Evolutionary conservation across 2,113 vertebrate species (phyloP), one percentile per base, ranked within the genome.

Genomic region (Australoheros scitulus): DNA sequence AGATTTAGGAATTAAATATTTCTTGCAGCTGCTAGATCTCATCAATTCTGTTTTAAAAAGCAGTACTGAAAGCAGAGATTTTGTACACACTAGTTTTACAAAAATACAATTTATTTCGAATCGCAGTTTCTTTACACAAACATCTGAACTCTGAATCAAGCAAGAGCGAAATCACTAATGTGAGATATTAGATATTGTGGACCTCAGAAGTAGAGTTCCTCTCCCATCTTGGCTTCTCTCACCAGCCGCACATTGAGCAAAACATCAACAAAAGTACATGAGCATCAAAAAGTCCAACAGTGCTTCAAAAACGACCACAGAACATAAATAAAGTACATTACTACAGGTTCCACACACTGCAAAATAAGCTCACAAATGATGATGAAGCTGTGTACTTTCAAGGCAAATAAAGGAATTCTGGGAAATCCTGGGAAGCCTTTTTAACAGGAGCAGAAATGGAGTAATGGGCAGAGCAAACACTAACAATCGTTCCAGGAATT

Each of bases 31-130:
- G 50, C 41, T 26, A 10, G 14, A 76, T 81, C 56, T 61, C 59
- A 57, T 43, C 84, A 82, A 38, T 64, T 3, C 55, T 7, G 76
- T 43, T 76, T 75, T 75, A 22, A 76, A 70, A 50, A 72, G 55
- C 59, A n/a, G 20, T 56, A 41, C 75, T 82, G 60, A 92, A 90
- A 84, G 90, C 77, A 90, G 68, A 88, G 26, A 77, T 84, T 86
- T 89, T 89, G 61, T 80, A 87, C 82, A 89, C 72, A 58, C 80
- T 56, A 84, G 38, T 77, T 83, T 74, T 92, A 93, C 76, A 94
- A 94, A 95, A 90, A 94, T 91, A 95, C 86, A 88, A 59, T 61
- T 94, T 91, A 91, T 91, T 85, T 87, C 11, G 82, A 79, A 78
- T 60, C 2, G 26, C 61, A 81, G 38, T 75, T 80, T 18, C 60